Evolutionary conservation across 2,888 invertebrate species (phyloP).

Genomic region (Dryococelus australis): DNA sequence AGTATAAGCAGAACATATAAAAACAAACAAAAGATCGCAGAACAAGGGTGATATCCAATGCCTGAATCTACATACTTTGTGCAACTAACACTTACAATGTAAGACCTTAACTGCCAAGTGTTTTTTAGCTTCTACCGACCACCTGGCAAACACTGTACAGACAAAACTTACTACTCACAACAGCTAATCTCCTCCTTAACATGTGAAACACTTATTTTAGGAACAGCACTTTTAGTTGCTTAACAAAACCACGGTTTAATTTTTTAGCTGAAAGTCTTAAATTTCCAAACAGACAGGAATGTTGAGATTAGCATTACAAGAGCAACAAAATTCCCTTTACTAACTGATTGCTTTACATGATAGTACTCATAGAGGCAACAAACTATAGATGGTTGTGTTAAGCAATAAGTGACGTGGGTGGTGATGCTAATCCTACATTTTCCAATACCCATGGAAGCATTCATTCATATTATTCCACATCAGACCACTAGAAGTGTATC

Average conservation of each 20-base stretch:
- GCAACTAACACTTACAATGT: neutral
- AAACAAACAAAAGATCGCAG: neutral
- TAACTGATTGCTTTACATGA: too few species aligned
- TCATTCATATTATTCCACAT: neutral
- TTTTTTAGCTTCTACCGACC: neutral
- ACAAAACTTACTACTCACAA: neutral
- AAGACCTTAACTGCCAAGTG: neutral
- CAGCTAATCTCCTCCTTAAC: neutral
- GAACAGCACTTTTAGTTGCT: neutral
- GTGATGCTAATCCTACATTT: too few species aligned
- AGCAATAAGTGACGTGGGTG: neutral
- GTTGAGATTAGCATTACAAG: too few species aligned
- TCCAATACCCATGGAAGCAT: neutral
- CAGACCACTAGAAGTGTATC: neutral
- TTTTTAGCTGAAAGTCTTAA: neutral
- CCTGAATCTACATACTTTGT: neutral
- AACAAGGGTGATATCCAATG: conserved; percentile 5
- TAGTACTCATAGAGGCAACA: too few species aligned
- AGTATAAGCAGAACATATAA: conserved; percentile 13
- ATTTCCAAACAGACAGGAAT: too few species aligned
- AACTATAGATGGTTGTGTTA: neutral
- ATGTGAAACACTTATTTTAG: neutral
- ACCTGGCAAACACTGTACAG: neutral
- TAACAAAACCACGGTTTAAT: neutral
- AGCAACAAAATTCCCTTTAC: too few species aligned